Evolutionary conservation across 2,797 vertebrate genomes (phyloP), one percentile per base, ranked within the genome.

Genomic region (Luscinia megarhynchos): DNA sequence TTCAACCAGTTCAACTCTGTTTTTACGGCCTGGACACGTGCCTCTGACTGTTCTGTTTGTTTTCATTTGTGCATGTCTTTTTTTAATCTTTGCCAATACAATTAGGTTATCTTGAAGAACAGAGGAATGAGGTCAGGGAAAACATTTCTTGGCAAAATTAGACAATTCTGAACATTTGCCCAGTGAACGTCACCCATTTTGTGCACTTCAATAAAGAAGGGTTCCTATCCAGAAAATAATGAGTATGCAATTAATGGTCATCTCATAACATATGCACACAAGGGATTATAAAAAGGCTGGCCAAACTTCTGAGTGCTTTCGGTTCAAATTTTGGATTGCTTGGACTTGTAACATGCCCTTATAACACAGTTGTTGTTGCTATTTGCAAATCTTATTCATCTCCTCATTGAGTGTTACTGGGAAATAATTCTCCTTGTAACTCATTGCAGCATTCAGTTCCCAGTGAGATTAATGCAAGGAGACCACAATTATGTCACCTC

Each of bases 81-180:
- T 77, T 32, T 23, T 23, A 23, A 73, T 26, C 19, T 78, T 90
- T 87, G 40, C 59, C 77, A 92, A 88, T 55, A 23, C 59, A 62
- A 69, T 76, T 81, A 84, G 23, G 32, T 72, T 90, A 69, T 82
- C 70, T 79, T 54, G 45, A 90, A 92, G 74, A 92, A 73, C 27
- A 90, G 46, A 88, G 15, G 51, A 81, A 75, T 78, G 38, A 95
- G 62, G 90, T 80, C 66, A 78, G 58, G 8, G 40, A 88, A 91
- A 94, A 70, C 0, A 89, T 45, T 87, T 92, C 27, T 85, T 93
- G 87, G 41, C 46, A 88, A 88, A 94, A 50, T 59, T 36, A 86
- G n/a, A 57, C 38, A 75, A 16, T 62, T 92, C 62, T 76, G 46
- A 84, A 84, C 10, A 43, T 77, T 94, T 83, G 18, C 17, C 84